phyloP scores from a whole-genome alignment of 2,113 vertebrate species.

The Probosciger aterrimus region DNA sequence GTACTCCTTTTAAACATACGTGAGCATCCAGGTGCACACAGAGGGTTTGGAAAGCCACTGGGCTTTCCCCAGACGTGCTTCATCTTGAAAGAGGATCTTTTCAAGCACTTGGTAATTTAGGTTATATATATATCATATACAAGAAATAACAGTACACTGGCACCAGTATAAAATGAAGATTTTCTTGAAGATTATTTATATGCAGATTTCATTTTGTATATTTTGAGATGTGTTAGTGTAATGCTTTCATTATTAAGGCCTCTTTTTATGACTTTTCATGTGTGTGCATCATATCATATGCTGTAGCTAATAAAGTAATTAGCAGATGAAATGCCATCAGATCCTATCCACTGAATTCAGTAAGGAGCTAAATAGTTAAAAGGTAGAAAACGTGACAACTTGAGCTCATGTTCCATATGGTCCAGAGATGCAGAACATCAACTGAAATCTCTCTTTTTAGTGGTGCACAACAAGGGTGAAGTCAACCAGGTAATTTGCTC shows the following conservation, averaged over 20 bases:
- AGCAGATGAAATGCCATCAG: background rate
- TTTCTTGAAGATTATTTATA: background rate
- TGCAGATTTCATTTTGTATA: background rate
- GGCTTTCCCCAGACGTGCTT: background rate
- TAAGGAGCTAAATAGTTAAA: conserved; percentile 29
- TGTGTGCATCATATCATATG: background rate
- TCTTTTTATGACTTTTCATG: conserved; percentile 4
- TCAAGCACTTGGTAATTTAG: background rate
- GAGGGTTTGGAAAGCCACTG: background rate
- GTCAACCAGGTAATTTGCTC: background rate
- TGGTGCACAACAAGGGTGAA: background rate
- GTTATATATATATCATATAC: background rate
- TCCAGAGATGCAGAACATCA: background rate
- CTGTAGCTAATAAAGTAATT: background rate
- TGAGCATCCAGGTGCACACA: background rate
- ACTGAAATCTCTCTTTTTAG: background rate
- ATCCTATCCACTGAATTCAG: background rate
- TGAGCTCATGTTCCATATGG: background rate
- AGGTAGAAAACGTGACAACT: background rate
- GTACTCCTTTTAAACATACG: background rate
- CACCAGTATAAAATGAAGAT: background rate
- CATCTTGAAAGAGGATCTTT: background rate
- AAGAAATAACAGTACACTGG: background rate
- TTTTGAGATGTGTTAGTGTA: conserved; percentile 12
- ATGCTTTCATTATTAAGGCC: background rate